Evolutionary conservation across 1,140 invertebrate genomes (phyloP).

Genomic region (Danaus melanippus): DNA sequence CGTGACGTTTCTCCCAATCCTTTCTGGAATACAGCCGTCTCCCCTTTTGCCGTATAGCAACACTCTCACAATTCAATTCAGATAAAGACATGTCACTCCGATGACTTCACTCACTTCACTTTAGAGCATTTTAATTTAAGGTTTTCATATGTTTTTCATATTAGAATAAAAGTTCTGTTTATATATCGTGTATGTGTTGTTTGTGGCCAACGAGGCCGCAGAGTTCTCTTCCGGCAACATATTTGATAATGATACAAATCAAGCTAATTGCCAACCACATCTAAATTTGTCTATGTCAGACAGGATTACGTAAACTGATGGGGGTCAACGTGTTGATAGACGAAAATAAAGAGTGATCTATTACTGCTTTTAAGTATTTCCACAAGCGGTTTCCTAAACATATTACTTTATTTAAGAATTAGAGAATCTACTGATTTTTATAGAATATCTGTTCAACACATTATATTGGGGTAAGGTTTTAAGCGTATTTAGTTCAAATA

Average conservation of each 20-base stretch:
- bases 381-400: neutral
- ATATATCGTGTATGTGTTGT: no score
- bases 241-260: conserved; percentile 21
- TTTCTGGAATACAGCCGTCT: conserved; percentile 1
- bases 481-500: no score
- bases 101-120: conserved; percentile 10
- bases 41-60: conserved; percentile 13
- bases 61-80: conserved; percentile 25
- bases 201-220: conserved; percentile 25
- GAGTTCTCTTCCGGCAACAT: conserved; percentile 30
- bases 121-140: conserved; percentile 5
- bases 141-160: no score
- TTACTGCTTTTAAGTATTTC: conserved; percentile 6
- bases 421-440: no score
- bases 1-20: conserved; percentile 16
- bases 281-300: conserved; percentile 17
- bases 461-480: no score
- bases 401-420: no score
- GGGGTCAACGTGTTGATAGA: conserved; percentile 8
- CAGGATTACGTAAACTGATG: conserved; percentile 17
- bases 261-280: conserved; percentile 5
- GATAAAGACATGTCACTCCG: neutral
- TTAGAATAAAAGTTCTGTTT: no score
- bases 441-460: no score
- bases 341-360: conserved; percentile 7